These are phyloP conservation scores for Halictus quadricinctus DNA, from an alignment of 2,888 invertebrate genomes.

Conservation along the genomic window DNA sequence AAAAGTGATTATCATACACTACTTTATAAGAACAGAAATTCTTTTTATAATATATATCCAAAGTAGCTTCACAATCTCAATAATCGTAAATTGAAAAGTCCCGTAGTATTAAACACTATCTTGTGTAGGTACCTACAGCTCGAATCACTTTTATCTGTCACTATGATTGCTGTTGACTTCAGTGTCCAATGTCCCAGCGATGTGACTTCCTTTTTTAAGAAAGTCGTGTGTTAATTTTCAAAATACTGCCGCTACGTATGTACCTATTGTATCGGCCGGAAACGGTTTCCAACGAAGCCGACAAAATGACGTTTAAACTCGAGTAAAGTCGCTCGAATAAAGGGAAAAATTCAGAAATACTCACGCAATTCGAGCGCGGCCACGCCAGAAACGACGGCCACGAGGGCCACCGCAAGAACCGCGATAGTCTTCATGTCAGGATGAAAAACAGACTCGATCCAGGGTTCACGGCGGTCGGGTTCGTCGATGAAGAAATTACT, in stretches of 20 bases:
- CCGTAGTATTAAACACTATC: no score
- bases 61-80: no score
- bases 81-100: not conserved
- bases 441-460: not conserved
- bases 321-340: not conserved
- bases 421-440: constrained; percentile 33
- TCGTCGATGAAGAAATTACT: constrained; percentile 52
- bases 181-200: not conserved
- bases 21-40: not conserved
- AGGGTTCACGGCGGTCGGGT: not conserved
- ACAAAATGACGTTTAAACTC: not conserved
- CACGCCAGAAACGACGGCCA: constrained; percentile 24
- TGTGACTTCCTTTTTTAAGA: not conserved
- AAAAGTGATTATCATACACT: no score
- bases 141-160: not conserved
- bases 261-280: no score
- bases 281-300: no score
- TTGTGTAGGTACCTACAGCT: not conserved
- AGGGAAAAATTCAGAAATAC: constrained; percentile 28
- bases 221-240: not conserved
- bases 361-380: constrained; percentile 66
- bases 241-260: no score
- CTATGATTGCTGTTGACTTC: not conserved
- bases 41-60: not conserved
- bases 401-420: constrained; percentile 10